Evolutionary conservation across 2,888 invertebrate genomes (phyloP).

Genomic region (Trachelus tabidus): DNA sequence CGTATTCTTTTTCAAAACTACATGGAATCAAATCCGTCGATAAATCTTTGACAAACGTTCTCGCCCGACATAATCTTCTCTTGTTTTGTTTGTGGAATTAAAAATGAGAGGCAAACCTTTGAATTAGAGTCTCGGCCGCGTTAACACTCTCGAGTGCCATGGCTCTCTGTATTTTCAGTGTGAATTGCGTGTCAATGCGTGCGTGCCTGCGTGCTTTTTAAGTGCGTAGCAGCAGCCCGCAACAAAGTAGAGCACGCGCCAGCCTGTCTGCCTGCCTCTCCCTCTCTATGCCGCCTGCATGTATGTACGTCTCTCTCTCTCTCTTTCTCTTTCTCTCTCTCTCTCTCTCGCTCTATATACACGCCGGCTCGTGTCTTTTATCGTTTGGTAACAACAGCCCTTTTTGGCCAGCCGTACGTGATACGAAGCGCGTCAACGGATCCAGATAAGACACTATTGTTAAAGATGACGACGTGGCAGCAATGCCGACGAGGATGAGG

Average conservation of each 20-base stretch:
- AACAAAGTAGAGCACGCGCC: not conserved
- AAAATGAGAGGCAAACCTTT: conserved; percentile 64
- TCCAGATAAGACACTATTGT: not conserved
- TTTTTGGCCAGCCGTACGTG: not conserved
- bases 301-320: not conserved
- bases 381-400: not conserved
- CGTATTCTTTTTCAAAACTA: not conserved
- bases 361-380: not conserved
- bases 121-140: conserved; percentile 64
- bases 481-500: not conserved
- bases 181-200: conserved; percentile 3
- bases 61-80: conserved; percentile 10
- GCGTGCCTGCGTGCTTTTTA: conserved; percentile 2
- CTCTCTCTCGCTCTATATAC: not conserved
- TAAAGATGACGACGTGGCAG: not conserved
- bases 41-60: not conserved
- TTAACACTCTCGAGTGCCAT: conserved; percentile 65
- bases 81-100: conserved; percentile 41
- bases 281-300: not conserved
- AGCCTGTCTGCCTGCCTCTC: not conserved
- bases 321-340: not conserved
- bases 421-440: not conserved
- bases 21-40: not conserved
- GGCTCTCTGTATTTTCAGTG: conserved; percentile 20
- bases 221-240: not conserved